Evolutionary conservation across 2,797 vertebrate species (phyloP), one percentile per base, ranked within the genome.

Genomic region (Synanceia verrucosa): DNA sequence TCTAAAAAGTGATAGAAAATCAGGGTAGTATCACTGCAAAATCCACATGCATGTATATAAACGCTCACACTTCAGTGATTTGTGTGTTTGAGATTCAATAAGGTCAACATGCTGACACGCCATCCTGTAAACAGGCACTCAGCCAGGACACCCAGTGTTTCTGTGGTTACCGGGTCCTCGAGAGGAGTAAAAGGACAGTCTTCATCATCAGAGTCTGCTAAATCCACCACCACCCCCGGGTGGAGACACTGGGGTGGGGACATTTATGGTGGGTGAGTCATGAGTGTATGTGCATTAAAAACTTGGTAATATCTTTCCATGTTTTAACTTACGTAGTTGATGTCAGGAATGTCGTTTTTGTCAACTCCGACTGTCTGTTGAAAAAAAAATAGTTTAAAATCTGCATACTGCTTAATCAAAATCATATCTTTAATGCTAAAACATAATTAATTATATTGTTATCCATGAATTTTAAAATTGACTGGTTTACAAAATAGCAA

Each of bases 311-410:
- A 26, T 26, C 14, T 34, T 46, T 72, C 36, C 18, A 3, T 50
- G 28, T 37, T 31, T 28, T 65, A 57, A 92, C 96, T 96, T 94
- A 99, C 98, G 89, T 99, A 99, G 48, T 97, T 97, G 86, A 99
- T 97, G 91, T 99, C 98, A 70, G 98, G 98, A 86, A 99, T 99
- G 91, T 99, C 98, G 9, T 98, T 98, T 94, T 99, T 99, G 83
- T 99, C 98, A 80, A 99, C 98, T 86, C 98, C 98, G 85, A 99
- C 94, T 92, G 98, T 98, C 98, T 99, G 94, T 88, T 73, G 73
- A 89, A 81, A 24, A 26, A 43, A 70, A 82, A 53, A 81, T 55
- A 84, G 71, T 89, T 84, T 66, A 76, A 79, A 56, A 73, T 47
- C 3, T 43, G 11, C 47, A 29, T 76, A n/a, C n/a, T n/a, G n/a